Evolutionary conservation across 2,888 invertebrate genomes (phyloP).

Genomic region (Brenthis hecate): DNA sequence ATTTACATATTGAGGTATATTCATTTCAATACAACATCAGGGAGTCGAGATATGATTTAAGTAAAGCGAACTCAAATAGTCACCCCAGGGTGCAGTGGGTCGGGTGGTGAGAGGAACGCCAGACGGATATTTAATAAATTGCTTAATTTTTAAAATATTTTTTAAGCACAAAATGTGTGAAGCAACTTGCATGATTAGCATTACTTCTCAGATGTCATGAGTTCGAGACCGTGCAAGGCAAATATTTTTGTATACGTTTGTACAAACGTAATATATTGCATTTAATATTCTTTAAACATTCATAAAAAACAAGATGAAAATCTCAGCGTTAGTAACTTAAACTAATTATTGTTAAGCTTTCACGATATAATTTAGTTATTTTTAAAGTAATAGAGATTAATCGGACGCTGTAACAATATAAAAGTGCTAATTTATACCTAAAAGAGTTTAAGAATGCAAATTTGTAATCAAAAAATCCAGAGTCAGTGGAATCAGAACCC

Average conservation of each 20-base stretch:
- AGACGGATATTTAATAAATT: constrained; percentile 21
- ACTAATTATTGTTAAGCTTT: too few relatives aligned
- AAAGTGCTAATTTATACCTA: constrained; percentile 1
- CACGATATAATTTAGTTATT: too few relatives aligned
- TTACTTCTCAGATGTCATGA: too few relatives aligned
- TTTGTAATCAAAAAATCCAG: constrained; percentile 18
- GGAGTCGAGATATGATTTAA: constrained; percentile 21
- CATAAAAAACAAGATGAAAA: too few relatives aligned
- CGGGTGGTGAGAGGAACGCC: constrained; percentile 14
- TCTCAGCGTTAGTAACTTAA: too few relatives aligned
- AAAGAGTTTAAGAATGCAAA: constrained; percentile 20
- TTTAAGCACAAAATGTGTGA: constrained; percentile 6
- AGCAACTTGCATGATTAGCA: background rate
- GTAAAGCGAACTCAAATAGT: constrained; percentile 19
- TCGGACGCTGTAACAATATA: background rate
- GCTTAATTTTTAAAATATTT: constrained; percentile 20
- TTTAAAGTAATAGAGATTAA: background rate
- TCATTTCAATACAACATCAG: constrained; percentile 17
- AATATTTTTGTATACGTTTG: too few relatives aligned
- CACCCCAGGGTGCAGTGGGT: constrained; percentile 17
- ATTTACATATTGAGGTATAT: constrained; percentile 1
- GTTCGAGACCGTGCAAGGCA: too few relatives aligned
- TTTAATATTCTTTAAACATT: too few relatives aligned
- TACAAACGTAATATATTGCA: too few relatives aligned
- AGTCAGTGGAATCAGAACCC: constrained; percentile 17